These are phyloP conservation scores for Volucella inflata DNA, from an alignment of 2,888 invertebrate genomes.

Conservation along the genomic window DNA sequence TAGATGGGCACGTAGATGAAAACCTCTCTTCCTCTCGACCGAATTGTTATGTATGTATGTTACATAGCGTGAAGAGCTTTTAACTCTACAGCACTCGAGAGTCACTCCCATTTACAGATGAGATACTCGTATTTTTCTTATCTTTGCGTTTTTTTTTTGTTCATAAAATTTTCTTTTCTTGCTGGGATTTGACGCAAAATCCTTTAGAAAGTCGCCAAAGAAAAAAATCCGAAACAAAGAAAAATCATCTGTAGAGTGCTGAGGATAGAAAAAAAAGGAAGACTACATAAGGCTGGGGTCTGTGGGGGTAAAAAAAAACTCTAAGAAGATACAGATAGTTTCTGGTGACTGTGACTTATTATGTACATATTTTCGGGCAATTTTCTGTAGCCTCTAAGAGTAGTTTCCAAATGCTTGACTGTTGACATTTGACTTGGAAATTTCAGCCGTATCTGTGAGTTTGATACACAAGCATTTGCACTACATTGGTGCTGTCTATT, in stretches of 20 bases:
- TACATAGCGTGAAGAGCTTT: slow-evolving; percentile 61
- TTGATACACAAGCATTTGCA: neutral
- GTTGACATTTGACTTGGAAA: slow-evolving; percentile 40
- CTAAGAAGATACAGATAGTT: slow-evolving; percentile 2
- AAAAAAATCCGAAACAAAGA: slow-evolving; percentile 39
- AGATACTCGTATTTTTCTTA: slow-evolving; percentile 16
- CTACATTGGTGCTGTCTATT: neutral
- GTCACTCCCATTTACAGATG: slow-evolving; percentile 70
- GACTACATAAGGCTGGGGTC: slow-evolving; percentile 21
- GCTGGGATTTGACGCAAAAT: slow-evolving; percentile 58
- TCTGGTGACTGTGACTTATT: slow-evolving; percentile 10
- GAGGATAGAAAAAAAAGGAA: neutral
- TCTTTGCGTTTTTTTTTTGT: slow-evolving; percentile 33
- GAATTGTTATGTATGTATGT: slow-evolving; percentile 25
- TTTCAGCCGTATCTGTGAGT: slow-evolving; percentile 10
- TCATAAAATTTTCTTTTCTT: slow-evolving; percentile 16
- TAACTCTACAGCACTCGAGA: slow-evolving; percentile 51
- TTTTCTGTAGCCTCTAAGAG: slow-evolving; percentile 6
- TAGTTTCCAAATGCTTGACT: neutral
- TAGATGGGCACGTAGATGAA: slow-evolving; percentile 41
- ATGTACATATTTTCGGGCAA: slow-evolving; percentile 17
- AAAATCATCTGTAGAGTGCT: slow-evolving; percentile 45
- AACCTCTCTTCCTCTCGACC: slow-evolving; percentile 55
- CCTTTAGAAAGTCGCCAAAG: slow-evolving; percentile 22
- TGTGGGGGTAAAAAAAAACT: slow-evolving; percentile 11